Conservation (phyloP, 2,113 vertebrate genomes). For the Phocoena phocoena region DNA sequence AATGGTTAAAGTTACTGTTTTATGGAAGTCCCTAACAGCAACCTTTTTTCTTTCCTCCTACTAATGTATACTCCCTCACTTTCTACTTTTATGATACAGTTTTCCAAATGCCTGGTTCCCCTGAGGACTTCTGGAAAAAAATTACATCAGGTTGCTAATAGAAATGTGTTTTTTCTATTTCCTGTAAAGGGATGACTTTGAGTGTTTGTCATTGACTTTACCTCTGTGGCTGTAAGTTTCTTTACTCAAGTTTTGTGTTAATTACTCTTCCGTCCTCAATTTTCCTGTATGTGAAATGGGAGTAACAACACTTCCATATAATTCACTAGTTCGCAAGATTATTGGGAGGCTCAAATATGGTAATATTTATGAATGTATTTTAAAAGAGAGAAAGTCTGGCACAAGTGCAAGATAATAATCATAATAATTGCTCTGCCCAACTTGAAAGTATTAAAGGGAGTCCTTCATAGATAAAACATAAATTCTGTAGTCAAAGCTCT, state of each 20-base stretch:
- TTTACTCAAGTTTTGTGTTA: not conserved
- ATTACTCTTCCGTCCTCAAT: not conserved
- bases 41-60: not conserved
- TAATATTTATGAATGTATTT: not conserved
- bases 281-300: not conserved
- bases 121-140: conserved; percentile 24
- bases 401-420: not conserved
- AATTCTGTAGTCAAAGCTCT: not conserved
- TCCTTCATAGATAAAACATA: not conserved
- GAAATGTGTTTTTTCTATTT: conserved; percentile 27
- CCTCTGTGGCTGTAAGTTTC: not conserved
- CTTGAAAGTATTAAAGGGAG: not conserved
- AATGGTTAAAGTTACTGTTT: conserved; percentile 36
- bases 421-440: not conserved
- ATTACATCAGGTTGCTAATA: conserved; percentile 7
- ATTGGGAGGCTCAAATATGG: not conserved
- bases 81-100: conserved; percentile 47
- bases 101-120: conserved; percentile 30
- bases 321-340: not conserved
- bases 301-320: not conserved
- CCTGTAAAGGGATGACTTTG: conserved; percentile 18
- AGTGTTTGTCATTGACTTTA: not conserved
- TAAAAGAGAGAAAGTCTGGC: not conserved
- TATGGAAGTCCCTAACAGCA: not conserved
- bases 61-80: conserved; percentile 7